Evolutionary conservation across 2,797 vertebrate species (phyloP).

Genomic region (Hafferia zeledoni): DNA sequence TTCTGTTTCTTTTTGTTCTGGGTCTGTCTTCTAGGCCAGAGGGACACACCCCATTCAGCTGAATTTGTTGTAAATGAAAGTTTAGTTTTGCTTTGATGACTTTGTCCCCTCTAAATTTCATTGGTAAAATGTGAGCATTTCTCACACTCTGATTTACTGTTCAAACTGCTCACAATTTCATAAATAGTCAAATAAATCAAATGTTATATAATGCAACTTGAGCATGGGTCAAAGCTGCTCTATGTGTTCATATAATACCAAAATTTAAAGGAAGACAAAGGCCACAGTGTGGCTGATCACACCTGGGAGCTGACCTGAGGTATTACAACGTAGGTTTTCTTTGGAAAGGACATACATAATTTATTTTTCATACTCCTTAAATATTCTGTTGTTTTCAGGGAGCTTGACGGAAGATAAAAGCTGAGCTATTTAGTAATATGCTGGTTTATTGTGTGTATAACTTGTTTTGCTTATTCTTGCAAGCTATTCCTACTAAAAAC

Average conservation of each 20-base stretch:
- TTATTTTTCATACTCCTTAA: neutral
- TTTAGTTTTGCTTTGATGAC: no score
- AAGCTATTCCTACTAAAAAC: neutral
- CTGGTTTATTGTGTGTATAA: neutral
- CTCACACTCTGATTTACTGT: neutral
- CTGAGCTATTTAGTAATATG: neutral
- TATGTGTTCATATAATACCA: rapidly evolving
- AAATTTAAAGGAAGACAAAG: neutral
- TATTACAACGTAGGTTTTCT: neutral
- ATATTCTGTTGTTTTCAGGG: neutral
- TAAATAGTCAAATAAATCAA: neutral
- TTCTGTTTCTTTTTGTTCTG: no score
- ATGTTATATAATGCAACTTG: neutral
- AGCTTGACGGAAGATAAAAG: neutral
- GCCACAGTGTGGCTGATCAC: neutral
- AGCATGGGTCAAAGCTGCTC: no score
- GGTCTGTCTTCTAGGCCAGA: no score
- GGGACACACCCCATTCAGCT: no score
- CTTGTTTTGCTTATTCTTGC: neutral
- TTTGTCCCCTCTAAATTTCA: no score
- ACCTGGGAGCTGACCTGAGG: neutral
- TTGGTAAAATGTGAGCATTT: no score
- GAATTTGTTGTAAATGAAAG: no score
- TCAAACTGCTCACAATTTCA: neutral
- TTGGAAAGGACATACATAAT: neutral